phyloP scores from a whole-genome alignment of 2,113 vertebrate genomes.

The Penelope pileata region DNA sequence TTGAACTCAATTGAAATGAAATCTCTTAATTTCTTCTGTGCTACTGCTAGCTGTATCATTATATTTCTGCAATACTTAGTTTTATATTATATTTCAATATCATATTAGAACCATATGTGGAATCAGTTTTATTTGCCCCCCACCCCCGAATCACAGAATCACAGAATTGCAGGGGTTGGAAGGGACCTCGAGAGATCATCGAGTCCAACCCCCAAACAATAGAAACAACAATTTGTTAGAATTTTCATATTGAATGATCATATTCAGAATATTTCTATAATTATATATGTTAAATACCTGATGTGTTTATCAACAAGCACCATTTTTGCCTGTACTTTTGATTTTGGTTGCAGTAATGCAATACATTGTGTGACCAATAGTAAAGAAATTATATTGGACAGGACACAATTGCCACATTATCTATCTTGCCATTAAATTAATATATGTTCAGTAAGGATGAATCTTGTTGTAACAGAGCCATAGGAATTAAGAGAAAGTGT shows the following conservation, averaged over 20 bases:
- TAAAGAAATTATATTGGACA: neutral
- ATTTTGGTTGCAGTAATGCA: neutral
- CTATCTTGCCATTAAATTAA: neutral
- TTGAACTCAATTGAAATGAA: constrained; percentile 15
- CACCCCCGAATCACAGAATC: too few species aligned
- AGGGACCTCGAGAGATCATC: too few species aligned
- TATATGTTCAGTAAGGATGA: neutral
- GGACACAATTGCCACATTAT: neutral
- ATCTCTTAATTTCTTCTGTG: constrained; percentile 24
- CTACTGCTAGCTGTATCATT: neutral
- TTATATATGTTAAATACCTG: neutral
- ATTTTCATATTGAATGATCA: neutral
- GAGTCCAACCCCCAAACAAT: too few species aligned
- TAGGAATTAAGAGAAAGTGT: neutral
- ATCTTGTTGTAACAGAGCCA: neutral
- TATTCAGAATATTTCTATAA: neutral
- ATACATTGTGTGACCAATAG: neutral
- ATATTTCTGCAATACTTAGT: neutral
- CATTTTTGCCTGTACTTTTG: neutral
- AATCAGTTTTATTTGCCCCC: neutral
- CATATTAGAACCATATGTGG: constrained; percentile 42
- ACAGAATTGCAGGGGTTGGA: too few species aligned
- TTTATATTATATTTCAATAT: neutral
- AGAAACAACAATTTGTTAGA: neutral
- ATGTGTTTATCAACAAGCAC: neutral